Evolutionary conservation across 1,140 invertebrate genomes (phyloP).

Genomic region (Chironomus striatipennis): DNA sequence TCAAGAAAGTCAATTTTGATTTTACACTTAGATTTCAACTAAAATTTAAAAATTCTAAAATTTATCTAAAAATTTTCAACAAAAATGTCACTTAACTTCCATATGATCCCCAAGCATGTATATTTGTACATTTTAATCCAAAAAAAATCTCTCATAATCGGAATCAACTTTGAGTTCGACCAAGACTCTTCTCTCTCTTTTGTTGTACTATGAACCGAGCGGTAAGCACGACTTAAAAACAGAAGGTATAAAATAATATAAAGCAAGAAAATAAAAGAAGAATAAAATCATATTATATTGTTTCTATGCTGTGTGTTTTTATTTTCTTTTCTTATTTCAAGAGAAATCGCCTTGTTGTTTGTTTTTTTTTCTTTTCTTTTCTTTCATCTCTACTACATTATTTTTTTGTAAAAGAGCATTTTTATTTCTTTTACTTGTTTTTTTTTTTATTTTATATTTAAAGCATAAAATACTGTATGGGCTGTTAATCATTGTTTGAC

Average conservation of each 20-base stretch:
- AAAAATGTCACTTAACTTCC: too few relatives aligned
- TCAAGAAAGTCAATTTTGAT: too few relatives aligned
- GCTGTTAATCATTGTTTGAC: slow-evolving; percentile 23
- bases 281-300: slow-evolving; percentile 15
- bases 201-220: neutral
- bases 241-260: too few relatives aligned
- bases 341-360: slow-evolving; percentile 13
- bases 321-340: neutral
- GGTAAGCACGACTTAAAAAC: slow-evolving; percentile 8
- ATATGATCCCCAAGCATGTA: too few relatives aligned
- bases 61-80: too few relatives aligned
- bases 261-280: slow-evolving; percentile 12
- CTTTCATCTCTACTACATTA: neutral
- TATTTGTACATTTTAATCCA: too few relatives aligned
- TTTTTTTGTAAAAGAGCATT: neutral
- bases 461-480: neutral
- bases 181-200: too few relatives aligned
- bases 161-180: too few relatives aligned
- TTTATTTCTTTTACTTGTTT: neutral
- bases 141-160: too few relatives aligned
- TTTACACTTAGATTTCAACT: too few relatives aligned
- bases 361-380: slow-evolving; percentile 1
- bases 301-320: neutral
- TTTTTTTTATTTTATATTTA: neutral
- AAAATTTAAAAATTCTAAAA: too few relatives aligned